These are phyloP conservation scores for Aldrovandia affinis DNA, from an alignment of 2,797 vertebrate species.

Conservation along the genomic window DNA sequence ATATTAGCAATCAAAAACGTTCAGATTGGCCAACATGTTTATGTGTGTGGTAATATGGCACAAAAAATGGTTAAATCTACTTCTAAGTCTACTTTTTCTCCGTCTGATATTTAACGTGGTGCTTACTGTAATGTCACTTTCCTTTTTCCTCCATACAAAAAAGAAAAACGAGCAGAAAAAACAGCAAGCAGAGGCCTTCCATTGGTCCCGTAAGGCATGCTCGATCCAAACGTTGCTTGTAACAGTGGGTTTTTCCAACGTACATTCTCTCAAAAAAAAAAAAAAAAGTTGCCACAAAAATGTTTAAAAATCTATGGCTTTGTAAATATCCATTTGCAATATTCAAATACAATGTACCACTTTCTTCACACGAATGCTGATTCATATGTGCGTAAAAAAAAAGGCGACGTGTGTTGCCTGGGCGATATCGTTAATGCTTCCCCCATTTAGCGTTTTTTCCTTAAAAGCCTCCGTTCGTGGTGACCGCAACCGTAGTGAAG, in stretches of 20 bases:
- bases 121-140: neutral
- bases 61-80: neutral
- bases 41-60: constrained; percentile 27
- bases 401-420: neutral
- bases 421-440: constrained; percentile 23
- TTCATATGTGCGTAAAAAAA: constrained; percentile 3
- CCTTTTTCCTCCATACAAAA: neutral
- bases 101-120: neutral
- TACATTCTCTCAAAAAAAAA: constrained; percentile 36
- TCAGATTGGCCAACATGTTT: neutral
- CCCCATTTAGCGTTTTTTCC: neutral
- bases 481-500: neutral
- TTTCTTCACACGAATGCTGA: neutral
- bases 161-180: neutral
- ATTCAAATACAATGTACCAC: constrained; percentile 21
- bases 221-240: constrained; percentile 17
- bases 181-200: constrained; percentile 14
- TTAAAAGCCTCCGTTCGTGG: neutral
- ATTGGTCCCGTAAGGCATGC: constrained; percentile 36
- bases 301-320: constrained; percentile 37
- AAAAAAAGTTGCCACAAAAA: constrained; percentile 34
- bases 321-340: constrained; percentile 33
- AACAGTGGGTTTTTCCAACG: constrained; percentile 22
- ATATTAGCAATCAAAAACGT: neutral
- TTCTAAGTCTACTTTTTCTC: neutral